These are phyloP conservation scores for Asteroscopus sphinx DNA, from an alignment of 2,888 invertebrate genomes.

Conservation along the genomic window DNA sequence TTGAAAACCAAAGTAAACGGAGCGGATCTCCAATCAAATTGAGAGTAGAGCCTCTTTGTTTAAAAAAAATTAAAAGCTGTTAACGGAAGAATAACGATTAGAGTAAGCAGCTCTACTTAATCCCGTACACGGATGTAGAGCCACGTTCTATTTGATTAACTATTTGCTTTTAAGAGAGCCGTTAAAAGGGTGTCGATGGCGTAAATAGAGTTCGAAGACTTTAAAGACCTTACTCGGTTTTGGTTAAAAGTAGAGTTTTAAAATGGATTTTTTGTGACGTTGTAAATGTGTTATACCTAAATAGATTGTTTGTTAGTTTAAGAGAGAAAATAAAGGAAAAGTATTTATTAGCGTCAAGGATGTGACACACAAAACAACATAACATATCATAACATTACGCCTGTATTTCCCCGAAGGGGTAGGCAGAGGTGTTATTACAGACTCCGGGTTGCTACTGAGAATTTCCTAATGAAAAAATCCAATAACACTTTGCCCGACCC, in stretches of 20 bases:
- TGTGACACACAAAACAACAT: too few relatives aligned
- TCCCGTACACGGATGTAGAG: constrained; percentile 58
- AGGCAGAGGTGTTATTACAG: too few relatives aligned
- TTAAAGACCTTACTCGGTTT: constrained; percentile 6
- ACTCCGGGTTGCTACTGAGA: too few relatives aligned
- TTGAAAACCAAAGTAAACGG: constrained; percentile 13
- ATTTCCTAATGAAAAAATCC: too few relatives aligned
- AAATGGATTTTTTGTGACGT: too few relatives aligned
- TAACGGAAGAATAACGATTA: constrained; percentile 59
- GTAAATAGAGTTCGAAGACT: constrained; percentile 38
- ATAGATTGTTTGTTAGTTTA: too few relatives aligned
- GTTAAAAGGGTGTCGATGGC: constrained; percentile 56
- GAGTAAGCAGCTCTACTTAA: constrained; percentile 60
- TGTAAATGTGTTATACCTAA: not conserved
- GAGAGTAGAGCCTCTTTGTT: constrained; percentile 13
- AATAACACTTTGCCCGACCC: too few relatives aligned
- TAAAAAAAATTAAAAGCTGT: constrained; percentile 60
- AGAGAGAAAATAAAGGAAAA: too few relatives aligned
- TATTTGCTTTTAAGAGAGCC: constrained; percentile 60
- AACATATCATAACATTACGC: too few relatives aligned
- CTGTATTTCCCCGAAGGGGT: too few relatives aligned
- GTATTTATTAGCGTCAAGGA: too few relatives aligned
- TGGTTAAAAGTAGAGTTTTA: constrained; percentile 12
- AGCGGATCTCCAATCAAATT: constrained; percentile 10
- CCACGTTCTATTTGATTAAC: constrained; percentile 73